These are phyloP conservation scores for Cochlearius cochlearius DNA, from an alignment of 2,113 vertebrate genomes.

Conservation along the genomic window DNA sequence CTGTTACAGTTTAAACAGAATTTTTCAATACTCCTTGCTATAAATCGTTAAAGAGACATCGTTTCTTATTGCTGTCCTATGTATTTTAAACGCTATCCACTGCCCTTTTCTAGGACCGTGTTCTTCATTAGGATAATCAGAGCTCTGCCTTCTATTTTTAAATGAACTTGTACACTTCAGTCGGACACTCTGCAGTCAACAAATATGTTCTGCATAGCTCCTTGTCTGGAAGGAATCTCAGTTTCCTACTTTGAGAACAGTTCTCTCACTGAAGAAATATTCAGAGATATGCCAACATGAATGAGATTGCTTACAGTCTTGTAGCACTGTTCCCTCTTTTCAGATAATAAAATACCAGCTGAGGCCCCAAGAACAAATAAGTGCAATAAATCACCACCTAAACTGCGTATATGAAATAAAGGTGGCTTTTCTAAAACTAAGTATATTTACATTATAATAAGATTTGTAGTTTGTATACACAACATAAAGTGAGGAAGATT, in stretches of 20 bases:
- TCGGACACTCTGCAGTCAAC: not conserved
- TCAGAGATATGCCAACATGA: not conserved
- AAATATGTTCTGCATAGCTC: not conserved
- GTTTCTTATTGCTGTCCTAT: not conserved
- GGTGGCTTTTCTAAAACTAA: not conserved
- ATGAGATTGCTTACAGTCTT: not conserved
- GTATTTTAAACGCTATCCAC: not conserved
- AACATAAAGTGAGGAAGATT: not conserved
- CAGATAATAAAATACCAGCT: not conserved
- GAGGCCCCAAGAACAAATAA: not conserved
- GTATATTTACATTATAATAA: not conserved
- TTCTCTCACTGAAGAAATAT: not conserved
- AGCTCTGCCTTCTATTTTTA: not conserved
- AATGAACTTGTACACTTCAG: not conserved
- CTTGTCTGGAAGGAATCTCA: not conserved
- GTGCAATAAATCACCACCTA: not conserved
- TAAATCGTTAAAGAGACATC: not conserved
- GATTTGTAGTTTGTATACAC: not conserved
- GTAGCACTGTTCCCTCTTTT: not conserved
- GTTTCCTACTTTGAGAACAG: not conserved
- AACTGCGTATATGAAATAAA: not conserved
- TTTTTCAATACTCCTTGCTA: not conserved
- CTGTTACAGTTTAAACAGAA: not conserved
- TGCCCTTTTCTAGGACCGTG: not conserved
- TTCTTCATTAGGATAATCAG: not conserved